Conservation (phyloP, 2,113 vertebrate species). For the Romanogobio albipinnatus region DNA sequence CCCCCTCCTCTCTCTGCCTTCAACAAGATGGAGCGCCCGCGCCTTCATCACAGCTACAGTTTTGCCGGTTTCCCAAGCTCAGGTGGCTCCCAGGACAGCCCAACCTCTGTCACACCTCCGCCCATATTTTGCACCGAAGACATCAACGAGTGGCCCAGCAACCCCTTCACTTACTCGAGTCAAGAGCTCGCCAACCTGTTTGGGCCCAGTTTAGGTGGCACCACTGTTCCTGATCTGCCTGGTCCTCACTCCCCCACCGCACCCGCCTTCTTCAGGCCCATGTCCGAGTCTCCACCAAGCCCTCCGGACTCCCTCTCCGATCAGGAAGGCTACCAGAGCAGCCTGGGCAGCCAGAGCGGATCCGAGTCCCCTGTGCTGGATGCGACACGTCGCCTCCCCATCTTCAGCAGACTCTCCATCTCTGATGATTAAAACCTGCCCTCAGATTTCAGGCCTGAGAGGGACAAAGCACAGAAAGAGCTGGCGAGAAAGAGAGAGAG, state of each 20-base stretch:
- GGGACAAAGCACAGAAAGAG: conserved; percentile 26
- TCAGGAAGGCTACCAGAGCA: conserved; percentile 90
- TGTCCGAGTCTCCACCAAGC: conserved; percentile 83
- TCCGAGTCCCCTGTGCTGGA: conserved; percentile 88
- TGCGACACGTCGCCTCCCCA: conserved; percentile 86
- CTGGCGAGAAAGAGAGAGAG: conserved; percentile 1
- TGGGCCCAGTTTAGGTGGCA: conserved; percentile 77
- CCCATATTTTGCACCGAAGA: conserved; percentile 81
- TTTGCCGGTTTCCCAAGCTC: conserved; percentile 84
- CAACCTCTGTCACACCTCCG: conserved; percentile 84
- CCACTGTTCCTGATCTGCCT: conserved; percentile 42
- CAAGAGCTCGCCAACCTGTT: conserved; percentile 86
- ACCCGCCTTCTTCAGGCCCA: conserved; percentile 76
- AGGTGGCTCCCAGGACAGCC: conserved; percentile 81
- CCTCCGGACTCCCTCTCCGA: conserved; percentile 87
- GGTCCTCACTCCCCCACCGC: conserved; percentile 71
- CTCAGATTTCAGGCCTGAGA: not conserved
- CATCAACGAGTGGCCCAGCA: conserved; percentile 80
- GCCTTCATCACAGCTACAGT: conserved; percentile 89
- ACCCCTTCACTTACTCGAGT: conserved; percentile 83
- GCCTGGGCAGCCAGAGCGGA: conserved; percentile 85
- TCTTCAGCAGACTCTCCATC: conserved; percentile 92
- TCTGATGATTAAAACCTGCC: conserved; percentile 81
- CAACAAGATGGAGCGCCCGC: conserved; percentile 75
- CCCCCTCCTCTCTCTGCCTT: conserved; percentile 66